Evolutionary conservation across 2,113 vertebrate genomes (phyloP).

Genomic region (Scophthalmus maximus): DNA sequence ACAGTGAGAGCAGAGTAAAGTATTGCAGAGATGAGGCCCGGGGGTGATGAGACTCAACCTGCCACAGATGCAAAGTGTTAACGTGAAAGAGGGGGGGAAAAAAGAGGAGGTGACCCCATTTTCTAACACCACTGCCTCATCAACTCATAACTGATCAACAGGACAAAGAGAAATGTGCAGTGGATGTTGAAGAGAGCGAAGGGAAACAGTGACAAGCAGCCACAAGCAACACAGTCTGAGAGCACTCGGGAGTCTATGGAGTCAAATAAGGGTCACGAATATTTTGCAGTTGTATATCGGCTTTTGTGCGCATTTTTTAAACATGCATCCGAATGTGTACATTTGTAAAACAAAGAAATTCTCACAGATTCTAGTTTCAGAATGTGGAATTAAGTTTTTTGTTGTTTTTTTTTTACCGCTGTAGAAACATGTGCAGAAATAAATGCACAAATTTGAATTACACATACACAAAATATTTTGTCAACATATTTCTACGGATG

Average conservation of each 20-base stretch:
- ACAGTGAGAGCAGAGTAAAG: constrained; percentile 40
- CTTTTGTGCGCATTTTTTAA: too few relatives aligned
- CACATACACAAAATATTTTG: too few relatives aligned
- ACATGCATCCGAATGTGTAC: too few relatives aligned
- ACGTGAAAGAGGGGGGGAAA: constrained; percentile 13
- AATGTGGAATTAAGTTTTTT: too few relatives aligned
- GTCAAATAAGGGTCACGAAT: background rate
- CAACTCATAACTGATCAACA: constrained; percentile 48
- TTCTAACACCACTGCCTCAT: constrained; percentile 29
- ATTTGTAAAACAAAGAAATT: too few relatives aligned
- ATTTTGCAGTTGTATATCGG: too few relatives aligned
- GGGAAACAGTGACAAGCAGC: constrained; percentile 24
- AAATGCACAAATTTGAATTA: too few relatives aligned
- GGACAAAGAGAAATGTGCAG: constrained; percentile 24
- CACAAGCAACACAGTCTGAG: constrained; percentile 26
- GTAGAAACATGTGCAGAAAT: too few relatives aligned
- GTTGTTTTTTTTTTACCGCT: too few relatives aligned
- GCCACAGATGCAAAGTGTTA: constrained; percentile 25
- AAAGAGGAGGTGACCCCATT: constrained; percentile 31
- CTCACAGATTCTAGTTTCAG: too few relatives aligned
- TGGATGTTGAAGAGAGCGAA: constrained; percentile 23
- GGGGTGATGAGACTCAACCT: constrained; percentile 51
- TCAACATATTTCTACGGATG: too few relatives aligned
- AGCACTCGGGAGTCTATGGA: constrained; percentile 18
- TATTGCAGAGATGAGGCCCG: constrained; percentile 21